Conservation (phyloP, 2,797 vertebrate species). For the Cyclura pinguis region DNA sequence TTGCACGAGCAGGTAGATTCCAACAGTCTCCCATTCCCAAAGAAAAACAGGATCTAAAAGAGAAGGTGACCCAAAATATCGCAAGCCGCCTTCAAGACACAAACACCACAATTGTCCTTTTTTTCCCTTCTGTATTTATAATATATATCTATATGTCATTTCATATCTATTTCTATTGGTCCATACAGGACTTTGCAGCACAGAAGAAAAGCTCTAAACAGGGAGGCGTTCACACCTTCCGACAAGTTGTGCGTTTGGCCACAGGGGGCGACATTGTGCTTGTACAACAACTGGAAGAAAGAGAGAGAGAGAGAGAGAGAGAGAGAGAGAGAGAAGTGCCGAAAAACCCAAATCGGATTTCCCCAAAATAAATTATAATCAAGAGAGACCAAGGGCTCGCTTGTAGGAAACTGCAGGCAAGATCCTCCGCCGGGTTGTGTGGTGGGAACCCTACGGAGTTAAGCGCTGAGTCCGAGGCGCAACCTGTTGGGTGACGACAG, state of each 20-base stretch:
- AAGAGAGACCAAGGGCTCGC: no score
- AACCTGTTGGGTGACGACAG: no score
- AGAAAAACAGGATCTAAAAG: background rate
- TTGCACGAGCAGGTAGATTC: no score
- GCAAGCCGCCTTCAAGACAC: background rate
- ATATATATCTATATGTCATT: background rate
- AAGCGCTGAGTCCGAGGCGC: no score
- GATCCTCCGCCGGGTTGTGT: no score
- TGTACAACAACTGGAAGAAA: conserved; percentile 17
- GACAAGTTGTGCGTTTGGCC: conserved; percentile 39
- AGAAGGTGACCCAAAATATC: no score
- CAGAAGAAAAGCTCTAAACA: background rate
- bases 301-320: background rate
- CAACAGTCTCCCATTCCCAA: no score
- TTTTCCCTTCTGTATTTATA: conserved; percentile 6
- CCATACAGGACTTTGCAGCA: conserved; percentile 21
- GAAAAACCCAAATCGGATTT: no score
- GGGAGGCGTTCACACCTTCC: background rate
- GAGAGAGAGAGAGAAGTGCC: background rate
- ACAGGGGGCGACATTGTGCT: conserved; percentile 31
- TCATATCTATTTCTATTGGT: conserved; percentile 36
- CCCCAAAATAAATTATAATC: no score
- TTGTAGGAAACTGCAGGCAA: no score
- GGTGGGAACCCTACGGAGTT: no score
- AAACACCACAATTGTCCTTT: no score